Percentiles rank a stretch among this genome's conserved stretches.
phyloP scores from a whole-genome alignment of 2,888 invertebrate species.

The Nasonovia ribisnigri region DNA sequence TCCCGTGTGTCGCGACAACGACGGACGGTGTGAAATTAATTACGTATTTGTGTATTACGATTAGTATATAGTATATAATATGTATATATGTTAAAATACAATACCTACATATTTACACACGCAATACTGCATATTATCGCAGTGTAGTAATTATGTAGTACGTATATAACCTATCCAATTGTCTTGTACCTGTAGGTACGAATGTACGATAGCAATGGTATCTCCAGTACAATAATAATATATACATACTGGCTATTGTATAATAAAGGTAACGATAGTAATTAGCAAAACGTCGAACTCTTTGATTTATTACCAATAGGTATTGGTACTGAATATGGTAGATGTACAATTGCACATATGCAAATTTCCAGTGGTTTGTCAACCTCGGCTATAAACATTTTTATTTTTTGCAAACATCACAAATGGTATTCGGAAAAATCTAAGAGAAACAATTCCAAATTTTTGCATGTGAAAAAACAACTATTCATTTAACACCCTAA shows the following conservation, averaged over 20 bases:
- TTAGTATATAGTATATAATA: background rate
- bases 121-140: background rate
- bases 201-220: background rate
- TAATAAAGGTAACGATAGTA: background rate
- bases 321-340: background rate
- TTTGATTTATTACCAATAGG: background rate
- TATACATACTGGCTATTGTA: background rate
- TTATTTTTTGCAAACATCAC: too few relatives aligned
- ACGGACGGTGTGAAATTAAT: conserved; percentile 24
- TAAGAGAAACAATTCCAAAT: too few relatives aligned
- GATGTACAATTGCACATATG: background rate
- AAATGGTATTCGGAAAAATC: too few relatives aligned
- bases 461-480: background rate
- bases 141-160: background rate
- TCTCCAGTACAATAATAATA: background rate
- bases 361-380: background rate
- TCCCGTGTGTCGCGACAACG: background rate
- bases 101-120: conserved; percentile 9
- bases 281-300: conserved; percentile 3
- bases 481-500: background rate
- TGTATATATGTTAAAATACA: background rate
- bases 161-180: background rate
- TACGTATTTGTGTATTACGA: conserved; percentile 6
- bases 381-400: too few relatives aligned
- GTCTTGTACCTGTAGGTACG: background rate